phyloP scores from a whole-genome alignment of 2,888 invertebrate species.

The Euzophera pinguis region DNA sequence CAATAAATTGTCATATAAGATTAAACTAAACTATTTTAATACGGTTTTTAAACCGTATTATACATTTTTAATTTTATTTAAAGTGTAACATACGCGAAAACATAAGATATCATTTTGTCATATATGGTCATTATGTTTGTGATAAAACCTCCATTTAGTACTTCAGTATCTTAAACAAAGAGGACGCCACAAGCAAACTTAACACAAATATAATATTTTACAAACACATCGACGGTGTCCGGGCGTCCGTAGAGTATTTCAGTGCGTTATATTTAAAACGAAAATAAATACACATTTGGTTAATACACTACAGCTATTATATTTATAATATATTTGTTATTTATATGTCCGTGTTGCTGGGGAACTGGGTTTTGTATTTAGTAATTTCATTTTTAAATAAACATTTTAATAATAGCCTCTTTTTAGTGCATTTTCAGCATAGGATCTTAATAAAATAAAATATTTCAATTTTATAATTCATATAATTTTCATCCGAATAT shows the following conservation, averaged over 20 bases:
- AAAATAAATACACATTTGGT: slow-evolving; percentile 38
- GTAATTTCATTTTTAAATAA: background rate
- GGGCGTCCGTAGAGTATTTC: slow-evolving; percentile 30
- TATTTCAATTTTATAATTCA: too few relatives aligned
- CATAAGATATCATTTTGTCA: background rate
- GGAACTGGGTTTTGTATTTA: background rate
- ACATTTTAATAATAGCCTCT: background rate
- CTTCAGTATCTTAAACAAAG: slow-evolving; percentile 18
- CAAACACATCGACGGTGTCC: slow-evolving; percentile 32
- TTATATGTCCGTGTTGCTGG: slow-evolving; percentile 22
- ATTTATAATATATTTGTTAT: slow-evolving; percentile 29
- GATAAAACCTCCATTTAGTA: background rate
- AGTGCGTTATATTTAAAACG: slow-evolving; percentile 27
- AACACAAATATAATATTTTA: slow-evolving; percentile 19
- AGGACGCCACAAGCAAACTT: slow-evolving; percentile 16
- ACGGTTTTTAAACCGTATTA: too few relatives aligned
- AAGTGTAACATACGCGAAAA: background rate
- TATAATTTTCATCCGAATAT: too few relatives aligned
- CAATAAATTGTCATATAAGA: too few relatives aligned
- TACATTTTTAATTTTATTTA: background rate
- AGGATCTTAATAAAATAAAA: too few relatives aligned
- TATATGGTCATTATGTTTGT: background rate
- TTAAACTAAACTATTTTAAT: too few relatives aligned
- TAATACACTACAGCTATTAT: slow-evolving; percentile 33
- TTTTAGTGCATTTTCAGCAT: background rate